phyloP scores from a whole-genome alignment of 2,797 vertebrate species.

The Poecile montanus region DNA sequence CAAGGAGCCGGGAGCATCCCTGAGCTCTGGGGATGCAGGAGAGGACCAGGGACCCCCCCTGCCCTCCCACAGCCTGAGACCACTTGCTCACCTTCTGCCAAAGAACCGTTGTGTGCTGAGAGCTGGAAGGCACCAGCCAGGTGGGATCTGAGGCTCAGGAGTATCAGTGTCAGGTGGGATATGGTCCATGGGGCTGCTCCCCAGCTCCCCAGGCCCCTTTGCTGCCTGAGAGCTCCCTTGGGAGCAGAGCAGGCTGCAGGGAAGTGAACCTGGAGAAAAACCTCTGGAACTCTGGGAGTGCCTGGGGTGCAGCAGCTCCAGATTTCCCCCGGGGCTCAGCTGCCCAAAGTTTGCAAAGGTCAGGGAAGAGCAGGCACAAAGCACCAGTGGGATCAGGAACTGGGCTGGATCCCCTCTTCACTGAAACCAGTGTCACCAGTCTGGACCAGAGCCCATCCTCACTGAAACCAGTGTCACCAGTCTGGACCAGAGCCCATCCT shows the following conservation, averaged over 20 bases:
- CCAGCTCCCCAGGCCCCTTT: rapidly evolving
- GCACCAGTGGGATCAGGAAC: not conserved
- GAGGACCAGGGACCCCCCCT: not conserved
- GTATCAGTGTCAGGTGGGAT: not conserved
- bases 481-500: not conserved
- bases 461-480: not conserved
- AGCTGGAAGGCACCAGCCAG: not conserved
- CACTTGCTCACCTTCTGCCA: not conserved
- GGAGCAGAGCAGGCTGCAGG: not conserved
- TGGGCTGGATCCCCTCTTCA: not conserved
- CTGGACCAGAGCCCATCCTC: not conserved
- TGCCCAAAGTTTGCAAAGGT: not conserved
- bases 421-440: not conserved
- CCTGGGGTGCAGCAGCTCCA: not conserved
- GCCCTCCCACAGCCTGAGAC: not conserved
- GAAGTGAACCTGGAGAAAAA: not conserved
- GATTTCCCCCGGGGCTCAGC: rapidly evolving
- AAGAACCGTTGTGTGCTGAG: rapidly evolving
- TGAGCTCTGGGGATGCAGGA: not conserved
- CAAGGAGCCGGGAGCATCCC: rapidly evolving
- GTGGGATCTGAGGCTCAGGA: not conserved
- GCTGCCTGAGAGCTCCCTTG: not conserved
- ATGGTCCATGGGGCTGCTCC: not conserved
- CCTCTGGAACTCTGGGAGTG: not conserved
- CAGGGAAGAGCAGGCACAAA: not conserved